Evolutionary conservation across 2,113 vertebrate genomes (phyloP).

Genomic region (Menura novaehollandiae): DNA sequence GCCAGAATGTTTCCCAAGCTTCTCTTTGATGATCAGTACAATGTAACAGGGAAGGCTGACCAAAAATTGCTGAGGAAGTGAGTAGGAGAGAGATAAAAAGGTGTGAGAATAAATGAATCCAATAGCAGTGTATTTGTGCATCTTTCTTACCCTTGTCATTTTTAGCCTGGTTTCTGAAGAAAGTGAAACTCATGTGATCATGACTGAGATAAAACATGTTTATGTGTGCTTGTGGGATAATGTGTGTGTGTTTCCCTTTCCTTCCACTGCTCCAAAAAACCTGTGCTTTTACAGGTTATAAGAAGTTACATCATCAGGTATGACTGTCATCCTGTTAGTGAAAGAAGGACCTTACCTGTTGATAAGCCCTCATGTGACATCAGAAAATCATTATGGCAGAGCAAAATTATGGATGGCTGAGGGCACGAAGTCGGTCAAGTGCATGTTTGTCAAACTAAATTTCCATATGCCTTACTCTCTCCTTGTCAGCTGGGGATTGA

Average conservation of each 20-base stretch:
- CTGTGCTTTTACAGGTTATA: background rate
- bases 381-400: background rate
- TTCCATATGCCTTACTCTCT: background rate
- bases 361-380: background rate
- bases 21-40: background rate
- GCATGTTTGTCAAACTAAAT: background rate
- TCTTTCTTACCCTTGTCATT: background rate
- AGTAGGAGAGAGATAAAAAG: background rate
- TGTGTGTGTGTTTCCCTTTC: background rate
- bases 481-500: background rate
- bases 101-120: background rate
- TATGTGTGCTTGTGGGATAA: background rate
- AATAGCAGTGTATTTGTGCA: background rate
- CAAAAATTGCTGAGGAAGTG: background rate
- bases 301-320: background rate
- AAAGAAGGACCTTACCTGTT: background rate
- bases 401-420: background rate
- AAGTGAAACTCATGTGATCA: constrained; percentile 24
- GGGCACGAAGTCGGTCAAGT: background rate
- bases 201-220: background rate
- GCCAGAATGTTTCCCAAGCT: background rate
- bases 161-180: constrained; percentile 28
- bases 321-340: background rate
- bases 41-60: background rate
- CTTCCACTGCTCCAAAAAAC: background rate